These are phyloP conservation scores for Mirza zaza DNA, from an alignment of 2,113 vertebrate species.

Conservation along the genomic window DNA sequence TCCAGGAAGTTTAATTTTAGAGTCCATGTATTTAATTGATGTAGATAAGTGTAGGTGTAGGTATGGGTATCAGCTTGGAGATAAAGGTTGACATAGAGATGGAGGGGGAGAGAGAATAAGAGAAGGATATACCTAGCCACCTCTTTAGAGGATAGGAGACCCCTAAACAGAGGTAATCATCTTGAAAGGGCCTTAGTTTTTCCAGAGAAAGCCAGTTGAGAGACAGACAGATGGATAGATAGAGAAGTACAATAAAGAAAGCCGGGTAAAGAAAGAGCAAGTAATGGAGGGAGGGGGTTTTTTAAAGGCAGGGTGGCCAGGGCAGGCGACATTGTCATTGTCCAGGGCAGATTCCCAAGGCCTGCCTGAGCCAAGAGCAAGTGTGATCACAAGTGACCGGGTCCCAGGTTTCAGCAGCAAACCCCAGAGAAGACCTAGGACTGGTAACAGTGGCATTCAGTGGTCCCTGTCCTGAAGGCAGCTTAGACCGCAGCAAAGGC, in stretches of 20 bases:
- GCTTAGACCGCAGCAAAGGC: not conserved
- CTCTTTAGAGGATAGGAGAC: not conserved
- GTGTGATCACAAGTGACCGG: not conserved
- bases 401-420: not conserved
- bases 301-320: not conserved
- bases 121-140: not conserved
- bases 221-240: not conserved
- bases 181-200: not conserved
- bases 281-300: not conserved
- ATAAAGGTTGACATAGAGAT: not conserved
- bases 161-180: not conserved
- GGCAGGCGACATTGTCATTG: not conserved
- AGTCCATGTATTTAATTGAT: not conserved
- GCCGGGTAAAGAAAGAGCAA: not conserved
- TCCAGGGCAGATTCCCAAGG: not conserved
- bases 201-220: not conserved
- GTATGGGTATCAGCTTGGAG: no score
- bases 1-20: not conserved
- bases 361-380: not conserved
- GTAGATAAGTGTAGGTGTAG: not conserved
- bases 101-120: not conserved
- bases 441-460: not conserved
- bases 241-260: not conserved
- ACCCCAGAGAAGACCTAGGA: not conserved
- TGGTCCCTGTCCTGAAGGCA: not conserved